Evolutionary conservation across 2,888 invertebrate genomes (phyloP), one percentile per base, ranked within the genome.

Genomic region (Acleris cristana): DNA sequence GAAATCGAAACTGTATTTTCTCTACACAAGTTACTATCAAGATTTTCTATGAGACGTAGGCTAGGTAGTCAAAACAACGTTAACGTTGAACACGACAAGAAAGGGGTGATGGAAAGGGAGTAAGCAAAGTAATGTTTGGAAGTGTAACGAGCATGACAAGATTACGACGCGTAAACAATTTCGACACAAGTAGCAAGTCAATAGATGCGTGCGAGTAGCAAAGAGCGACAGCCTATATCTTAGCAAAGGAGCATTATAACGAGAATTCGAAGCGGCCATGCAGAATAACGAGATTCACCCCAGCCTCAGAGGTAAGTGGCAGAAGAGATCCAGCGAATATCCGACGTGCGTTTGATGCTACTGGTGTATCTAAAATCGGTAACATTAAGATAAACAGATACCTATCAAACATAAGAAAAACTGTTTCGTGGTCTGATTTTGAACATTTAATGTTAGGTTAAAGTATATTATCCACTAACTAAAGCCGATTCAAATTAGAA

Each of bases 281-380:
- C 82, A 81, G 80, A 80, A 86, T 70, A 87, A 87, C 83, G 78
- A 87, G 83, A 80, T 83, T 76, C 80, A 74, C 79, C 78, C 78
- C 72, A 70, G 63, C 72, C 68, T 62, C 61, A 74, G 64, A 72
- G 74, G 76, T 81, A 82, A 81, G 76, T 81, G 78, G 78, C 76
- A 76, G 74, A 75, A 78, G 74, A 76, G 73, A 79, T 76, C 71
- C 70, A 65, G 70, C 69, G 70, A 63, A 69, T 72, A 69, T 53
- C 58, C 57, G 65, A 64, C 69, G 65, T 64, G 70, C 70, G 71
- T 72, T 76, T 74, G 49, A 34, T 72, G 45, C 65, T 69, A 75
- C 72, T 69, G 61, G 64, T 40, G 49, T 58, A 40, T 48, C 48
- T 34, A 26, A 53, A 34, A 19, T 45, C 34, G 52, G 21, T 65